Conservation (phyloP, 2,888 invertebrate species). For the Drosophila leonis region DNA sequence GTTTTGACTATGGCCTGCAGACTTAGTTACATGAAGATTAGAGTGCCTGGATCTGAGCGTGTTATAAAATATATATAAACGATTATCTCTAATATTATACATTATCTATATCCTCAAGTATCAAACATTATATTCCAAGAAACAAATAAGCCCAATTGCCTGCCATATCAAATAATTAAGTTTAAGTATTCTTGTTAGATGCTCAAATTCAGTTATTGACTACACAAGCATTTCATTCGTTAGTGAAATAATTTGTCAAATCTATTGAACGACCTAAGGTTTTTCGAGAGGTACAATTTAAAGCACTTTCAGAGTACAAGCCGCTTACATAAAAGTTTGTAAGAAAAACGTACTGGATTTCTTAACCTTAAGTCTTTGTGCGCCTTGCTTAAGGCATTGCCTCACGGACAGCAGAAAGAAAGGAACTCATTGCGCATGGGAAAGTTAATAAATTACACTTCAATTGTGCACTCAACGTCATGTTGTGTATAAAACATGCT, state of each 20-base stretch:
- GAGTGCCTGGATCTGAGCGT: no score
- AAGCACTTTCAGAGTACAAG: conserved; percentile 1
- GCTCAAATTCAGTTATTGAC: background rate
- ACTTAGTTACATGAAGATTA: no score
- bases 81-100: background rate
- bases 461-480: conserved; percentile 66
- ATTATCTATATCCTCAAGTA: background rate
- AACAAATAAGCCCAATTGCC: background rate
- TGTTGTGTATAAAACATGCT: conserved; percentile 60
- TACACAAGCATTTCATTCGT: background rate
- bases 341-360: background rate
- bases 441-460: conserved; percentile 69
- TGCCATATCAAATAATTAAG: background rate
- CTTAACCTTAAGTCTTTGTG: conserved; percentile 12
- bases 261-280: conserved; percentile 1
- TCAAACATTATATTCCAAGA: background rate
- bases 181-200: background rate
- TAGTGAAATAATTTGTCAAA: background rate
- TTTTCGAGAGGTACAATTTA: conserved; percentile 3
- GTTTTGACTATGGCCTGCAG: no score
- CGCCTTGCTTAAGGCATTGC: conserved; percentile 35
- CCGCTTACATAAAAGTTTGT: background rate
- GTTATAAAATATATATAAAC: no score
- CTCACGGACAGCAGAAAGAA: conserved; percentile 4
- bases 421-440: conserved; percentile 39